These are phyloP conservation scores for Mus spretus DNA, from an alignment of 2,797 vertebrate species.

Conservation along the genomic window DNA sequence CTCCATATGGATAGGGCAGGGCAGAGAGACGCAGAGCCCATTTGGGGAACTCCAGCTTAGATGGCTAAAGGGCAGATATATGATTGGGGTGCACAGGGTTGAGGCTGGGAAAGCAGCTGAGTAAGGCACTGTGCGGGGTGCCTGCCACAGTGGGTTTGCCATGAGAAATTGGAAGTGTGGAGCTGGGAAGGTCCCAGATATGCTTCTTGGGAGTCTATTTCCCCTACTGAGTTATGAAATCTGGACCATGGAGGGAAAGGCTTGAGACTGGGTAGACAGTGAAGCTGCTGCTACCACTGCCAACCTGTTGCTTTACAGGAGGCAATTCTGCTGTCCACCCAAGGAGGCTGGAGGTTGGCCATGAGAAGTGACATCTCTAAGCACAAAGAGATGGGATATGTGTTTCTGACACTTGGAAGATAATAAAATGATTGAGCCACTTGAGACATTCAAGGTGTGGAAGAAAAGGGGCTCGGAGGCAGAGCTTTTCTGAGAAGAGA, in stretches of 20 bases:
- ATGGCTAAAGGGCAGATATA: neutral
- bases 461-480: neutral
- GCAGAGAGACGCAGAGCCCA: neutral
- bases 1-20: neutral
- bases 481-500: neutral
- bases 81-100: neutral
- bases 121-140: neutral
- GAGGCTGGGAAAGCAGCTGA: neutral
- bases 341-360: too few species aligned
- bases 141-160: neutral
- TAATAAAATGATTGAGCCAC: neutral
- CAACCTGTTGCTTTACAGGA: neutral
- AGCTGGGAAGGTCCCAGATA: neutral
- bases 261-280: neutral
- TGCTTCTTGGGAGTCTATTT: neutral
- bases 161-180: neutral
- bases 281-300: fast-evolving
- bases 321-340: neutral
- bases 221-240: neutral
- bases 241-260: neutral
- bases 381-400: neutral
- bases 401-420: slow-evolving; percentile 20
- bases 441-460: neutral
- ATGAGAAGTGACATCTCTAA: neutral
- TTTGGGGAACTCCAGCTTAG: neutral